Evolutionary conservation across 2,888 invertebrate genomes (phyloP), one percentile per base, ranked within the genome.

Genomic region (Epicampocera succincta): DNA sequence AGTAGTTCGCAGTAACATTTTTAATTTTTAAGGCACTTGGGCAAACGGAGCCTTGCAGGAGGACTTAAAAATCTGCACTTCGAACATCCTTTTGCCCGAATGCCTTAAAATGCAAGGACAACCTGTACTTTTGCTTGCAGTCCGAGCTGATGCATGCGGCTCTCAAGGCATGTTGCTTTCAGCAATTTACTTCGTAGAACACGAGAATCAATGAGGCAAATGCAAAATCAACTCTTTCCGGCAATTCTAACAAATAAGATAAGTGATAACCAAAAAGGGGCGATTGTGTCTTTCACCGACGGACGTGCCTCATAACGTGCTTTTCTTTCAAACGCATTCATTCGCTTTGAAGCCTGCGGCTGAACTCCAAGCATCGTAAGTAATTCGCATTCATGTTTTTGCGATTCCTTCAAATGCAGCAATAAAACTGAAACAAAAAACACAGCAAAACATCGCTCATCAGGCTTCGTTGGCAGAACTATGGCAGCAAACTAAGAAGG

Each of bases 401-500:
- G 25, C 65, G 25, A 48, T 65, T 65, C 50, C 42, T 58, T 60
- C 19, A 48, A n/a, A 58, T 58, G 21, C 61, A 52, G 50, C 54
- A 46, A 46, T n/a, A 61, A 60, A 25, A 33, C 1, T 9, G 8
- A 52, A 52, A 17, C 29, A 15, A 58, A 48, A 48, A 29, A 5
- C 8, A 21, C 9, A 21, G 8, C n/a, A 58, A n/a, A 58, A 58
- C 38, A n/a, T 46, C 66, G 38, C 38, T 40, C 74, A 48, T 58
- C 29, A 40, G 44, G 19, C 15, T 54, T 63, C 44, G 46, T 44
- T 63, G 25, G 11, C 13, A 52, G 19, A 76, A 54, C 68, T 61
- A 60, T 54, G 69, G 19, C 61, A 69, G 69, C 54, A 69, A 54
- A 63, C 54, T 61, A 44, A 76, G 69, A 29, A 46, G 46, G 60